Percentiles rank a stretch among this genome's conserved stretches.
These are phyloP conservation scores for Podarcis siculus DNA, from an alignment of 2,797 vertebrate genomes.

Conservation along the genomic window DNA sequence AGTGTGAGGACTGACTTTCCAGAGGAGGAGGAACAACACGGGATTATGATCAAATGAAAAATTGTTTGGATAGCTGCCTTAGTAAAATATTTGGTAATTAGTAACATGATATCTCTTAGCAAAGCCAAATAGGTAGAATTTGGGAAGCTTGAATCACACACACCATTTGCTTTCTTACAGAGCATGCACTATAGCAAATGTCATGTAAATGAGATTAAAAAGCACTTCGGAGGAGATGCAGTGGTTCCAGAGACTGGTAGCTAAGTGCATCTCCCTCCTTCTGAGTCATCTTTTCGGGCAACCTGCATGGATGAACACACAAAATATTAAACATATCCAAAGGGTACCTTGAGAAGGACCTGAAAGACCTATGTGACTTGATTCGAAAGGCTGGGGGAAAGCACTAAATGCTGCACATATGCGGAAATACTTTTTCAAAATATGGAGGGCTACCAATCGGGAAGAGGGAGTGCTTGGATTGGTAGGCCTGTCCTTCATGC, in stretches of 20 bases:
- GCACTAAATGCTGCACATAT: neutral
- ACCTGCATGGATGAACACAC: neutral
- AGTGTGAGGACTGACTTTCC: neutral
- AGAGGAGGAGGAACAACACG: neutral
- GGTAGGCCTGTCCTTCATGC: too few relatives aligned
- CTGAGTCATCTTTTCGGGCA: neutral
- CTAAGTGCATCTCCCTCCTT: accelerated
- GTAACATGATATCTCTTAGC: neutral
- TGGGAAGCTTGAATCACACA: neutral
- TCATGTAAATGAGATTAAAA: constrained; percentile 40
- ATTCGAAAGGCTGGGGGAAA: neutral
- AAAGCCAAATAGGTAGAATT: neutral
- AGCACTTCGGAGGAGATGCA: constrained; percentile 23
- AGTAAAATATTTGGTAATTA: neutral
- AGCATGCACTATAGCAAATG: constrained; percentile 16
- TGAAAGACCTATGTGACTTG: neutral
- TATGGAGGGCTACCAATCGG: too few relatives aligned
- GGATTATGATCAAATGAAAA: neutral
- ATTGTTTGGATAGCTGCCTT: neutral
- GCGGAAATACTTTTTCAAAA: neutral
- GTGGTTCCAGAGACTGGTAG: neutral
- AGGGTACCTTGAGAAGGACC: neutral
- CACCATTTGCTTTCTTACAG: neutral
- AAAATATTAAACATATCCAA: neutral
- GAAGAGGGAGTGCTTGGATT: too few relatives aligned